Base-by-base conservation (phyloP, 2,797 vertebrate genomes). In the Lacerta agilis region DNA sequence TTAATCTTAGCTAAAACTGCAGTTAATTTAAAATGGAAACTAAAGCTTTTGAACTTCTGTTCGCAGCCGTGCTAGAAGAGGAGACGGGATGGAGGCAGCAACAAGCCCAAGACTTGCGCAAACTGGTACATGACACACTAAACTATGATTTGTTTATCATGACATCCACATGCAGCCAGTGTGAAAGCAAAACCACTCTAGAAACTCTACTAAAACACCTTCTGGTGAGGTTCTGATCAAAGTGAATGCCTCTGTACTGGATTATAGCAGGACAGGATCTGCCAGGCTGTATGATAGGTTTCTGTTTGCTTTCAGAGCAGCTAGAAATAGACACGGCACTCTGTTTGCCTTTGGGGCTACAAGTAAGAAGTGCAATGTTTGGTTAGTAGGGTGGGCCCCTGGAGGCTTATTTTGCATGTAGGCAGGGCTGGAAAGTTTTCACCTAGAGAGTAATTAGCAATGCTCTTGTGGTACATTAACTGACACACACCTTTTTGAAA, bases 321-420 rank as follows among this genome's bases (percentile, higher is more conserved):
- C 13, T 2, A 25, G 18, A 38, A 58, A n/a, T 1, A 76, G 85
- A 80, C 72, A 3, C 18, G 41, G 5, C 77, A 36, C 69, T 86
- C 91, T 94, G 72, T 96, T 96, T 96, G 94, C 71, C 89, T 93
- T 94, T 87, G 36, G 29, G 87, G 91, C 84, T 82, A 78, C 45
- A 88, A 88, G 67, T 33, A 82, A 72, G 82, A 83, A 87, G 82
- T 61, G 91, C 83, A 86, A 85, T 96, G 87, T 96, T 96, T 96
- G 94, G 61, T 66, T 90, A 94, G 88, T 66, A 88, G 95, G 95
- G 82, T 18, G 93, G 67, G 83, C 38, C 89, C 82, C 45, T 71
- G 29, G 5, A 49, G 66, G 79, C 61, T 83, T 92, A 85, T 67
- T 84, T 90, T 73, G 83, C 61, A 2, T 45, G 69, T 38, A 83